Evolutionary conservation across 2,888 invertebrate species (phyloP).

Genomic region (Sinohyriopsis cumingii): DNA sequence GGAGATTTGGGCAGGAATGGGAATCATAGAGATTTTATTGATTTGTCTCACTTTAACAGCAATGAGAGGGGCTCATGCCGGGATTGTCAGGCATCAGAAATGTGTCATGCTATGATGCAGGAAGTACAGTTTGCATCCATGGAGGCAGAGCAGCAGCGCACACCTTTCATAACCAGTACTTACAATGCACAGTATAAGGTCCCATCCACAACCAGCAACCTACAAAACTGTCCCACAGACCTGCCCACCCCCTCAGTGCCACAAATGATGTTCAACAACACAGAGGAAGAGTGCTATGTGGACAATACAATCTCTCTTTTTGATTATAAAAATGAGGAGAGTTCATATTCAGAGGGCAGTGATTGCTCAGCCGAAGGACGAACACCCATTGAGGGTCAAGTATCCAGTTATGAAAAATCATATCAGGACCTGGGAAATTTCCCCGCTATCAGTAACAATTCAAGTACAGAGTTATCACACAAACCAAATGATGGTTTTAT

Average conservation of each 20-base stretch:
- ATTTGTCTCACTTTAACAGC: constrained; percentile 65
- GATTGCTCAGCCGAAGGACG: constrained; percentile 68
- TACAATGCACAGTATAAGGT: constrained; percentile 27
- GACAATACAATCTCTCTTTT: constrained; percentile 61
- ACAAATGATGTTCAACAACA: constrained; percentile 48
- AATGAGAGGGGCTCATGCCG: constrained; percentile 70
- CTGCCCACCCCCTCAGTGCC: constrained; percentile 23
- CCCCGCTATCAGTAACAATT: constrained; percentile 8
- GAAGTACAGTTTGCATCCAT: constrained; percentile 60
- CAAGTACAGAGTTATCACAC: constrained; percentile 18
- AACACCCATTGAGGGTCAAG: constrained; percentile 25
- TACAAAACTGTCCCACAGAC: constrained; percentile 28
- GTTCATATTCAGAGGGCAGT: constrained; percentile 69
- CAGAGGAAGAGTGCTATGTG: constrained; percentile 54
- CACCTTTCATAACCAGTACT: constrained; percentile 24
- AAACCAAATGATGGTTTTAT: constrained; percentile 12
- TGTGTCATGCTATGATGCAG: constrained; percentile 68
- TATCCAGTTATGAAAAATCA: constrained; percentile 43
- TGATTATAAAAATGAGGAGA: constrained; percentile 66
- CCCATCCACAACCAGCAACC: constrained; percentile 26
- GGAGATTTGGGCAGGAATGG: constrained; percentile 15
- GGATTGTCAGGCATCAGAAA: constrained; percentile 69
- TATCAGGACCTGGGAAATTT: constrained; percentile 43
- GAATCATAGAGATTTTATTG: constrained; percentile 73
- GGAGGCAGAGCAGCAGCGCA: constrained; percentile 46